phyloP scores from a whole-genome alignment of 2,797 vertebrate species.

The Sphaeramia orbicularis region DNA sequence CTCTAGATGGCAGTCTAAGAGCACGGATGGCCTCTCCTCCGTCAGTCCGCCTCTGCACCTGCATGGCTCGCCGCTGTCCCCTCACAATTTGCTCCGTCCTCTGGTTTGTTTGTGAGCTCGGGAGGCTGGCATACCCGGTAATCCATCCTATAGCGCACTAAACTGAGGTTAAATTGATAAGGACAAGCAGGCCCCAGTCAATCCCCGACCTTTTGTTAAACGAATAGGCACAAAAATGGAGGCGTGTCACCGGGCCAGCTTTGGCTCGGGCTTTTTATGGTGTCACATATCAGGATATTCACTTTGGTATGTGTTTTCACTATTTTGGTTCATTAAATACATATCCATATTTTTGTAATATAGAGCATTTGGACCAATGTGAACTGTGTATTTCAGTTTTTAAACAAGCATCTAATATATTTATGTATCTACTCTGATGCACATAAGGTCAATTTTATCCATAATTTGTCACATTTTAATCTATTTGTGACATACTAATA shows the following conservation, averaged over 20 bases:
- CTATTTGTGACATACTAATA: no score
- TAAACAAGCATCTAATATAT: slow-evolving; percentile 1
- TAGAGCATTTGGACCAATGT: neutral
- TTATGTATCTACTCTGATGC: neutral
- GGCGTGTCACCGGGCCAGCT: slow-evolving; percentile 37
- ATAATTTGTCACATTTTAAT: neutral
- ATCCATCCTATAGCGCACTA: slow-evolving; percentile 71
- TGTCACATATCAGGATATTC: slow-evolving; percentile 39
- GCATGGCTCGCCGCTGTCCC: slow-evolving; percentile 15
- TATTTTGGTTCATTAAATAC: slow-evolving; percentile 1
- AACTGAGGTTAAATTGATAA: slow-evolving; percentile 80
- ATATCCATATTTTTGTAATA: neutral
- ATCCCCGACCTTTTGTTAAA: slow-evolving; percentile 67
- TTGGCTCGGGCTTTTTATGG: slow-evolving; percentile 25
- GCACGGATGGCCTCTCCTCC: slow-evolving; percentile 26
- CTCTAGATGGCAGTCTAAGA: slow-evolving; percentile 84
- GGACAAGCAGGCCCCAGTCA: slow-evolving; percentile 63
- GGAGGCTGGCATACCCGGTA: slow-evolving; percentile 49
- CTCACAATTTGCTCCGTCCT: slow-evolving; percentile 22
- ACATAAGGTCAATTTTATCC: neutral
- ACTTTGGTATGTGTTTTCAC: slow-evolving; percentile 16
- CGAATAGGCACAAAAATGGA: slow-evolving; percentile 43
- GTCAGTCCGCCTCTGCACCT: slow-evolving; percentile 24
- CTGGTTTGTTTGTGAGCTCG: slow-evolving; percentile 57
- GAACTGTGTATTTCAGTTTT: neutral